These are phyloP conservation scores for Penaeus chinensis DNA, from an alignment of 1,140 invertebrate species.

Conservation along the genomic window DNA sequence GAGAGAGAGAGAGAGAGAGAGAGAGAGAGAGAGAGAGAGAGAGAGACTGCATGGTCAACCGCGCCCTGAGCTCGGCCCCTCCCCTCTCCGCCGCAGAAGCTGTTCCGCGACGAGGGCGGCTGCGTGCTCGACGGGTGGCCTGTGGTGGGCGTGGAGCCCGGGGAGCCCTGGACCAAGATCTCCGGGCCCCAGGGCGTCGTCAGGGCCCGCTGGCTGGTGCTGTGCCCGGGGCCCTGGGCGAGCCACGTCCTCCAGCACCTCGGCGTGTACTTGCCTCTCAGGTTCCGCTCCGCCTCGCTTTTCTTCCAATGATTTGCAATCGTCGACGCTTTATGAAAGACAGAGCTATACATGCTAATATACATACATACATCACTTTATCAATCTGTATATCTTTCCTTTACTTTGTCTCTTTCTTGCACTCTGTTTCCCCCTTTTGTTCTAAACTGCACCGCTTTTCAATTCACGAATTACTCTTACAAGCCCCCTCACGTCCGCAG, in stretches of 20 bases:
- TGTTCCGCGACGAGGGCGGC: conserved; percentile 18
- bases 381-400: no score
- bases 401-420: no score
- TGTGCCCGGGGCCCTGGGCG: conserved; percentile 30
- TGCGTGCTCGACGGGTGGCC: conserved; percentile 24
- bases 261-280: conserved; percentile 19
- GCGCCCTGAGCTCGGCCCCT: not conserved
- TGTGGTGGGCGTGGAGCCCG: not conserved
- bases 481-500: not conserved
- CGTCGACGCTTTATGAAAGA: no score
- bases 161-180: conserved; percentile 12
- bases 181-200: conserved; percentile 6
- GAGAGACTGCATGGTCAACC: not conserved
- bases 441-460: no score
- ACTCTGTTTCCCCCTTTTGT: no score
- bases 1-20: no score
- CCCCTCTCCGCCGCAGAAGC: not conserved
- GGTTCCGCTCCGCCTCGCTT: not conserved
- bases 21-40: not conserved
- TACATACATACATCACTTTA: no score
- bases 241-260: not conserved
- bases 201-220: conserved; percentile 5
- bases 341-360: no score
- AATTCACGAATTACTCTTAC: not conserved
- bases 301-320: no score